Evolutionary conservation across 2,888 invertebrate genomes (phyloP).

Genomic region (Aphrophora alni): DNA sequence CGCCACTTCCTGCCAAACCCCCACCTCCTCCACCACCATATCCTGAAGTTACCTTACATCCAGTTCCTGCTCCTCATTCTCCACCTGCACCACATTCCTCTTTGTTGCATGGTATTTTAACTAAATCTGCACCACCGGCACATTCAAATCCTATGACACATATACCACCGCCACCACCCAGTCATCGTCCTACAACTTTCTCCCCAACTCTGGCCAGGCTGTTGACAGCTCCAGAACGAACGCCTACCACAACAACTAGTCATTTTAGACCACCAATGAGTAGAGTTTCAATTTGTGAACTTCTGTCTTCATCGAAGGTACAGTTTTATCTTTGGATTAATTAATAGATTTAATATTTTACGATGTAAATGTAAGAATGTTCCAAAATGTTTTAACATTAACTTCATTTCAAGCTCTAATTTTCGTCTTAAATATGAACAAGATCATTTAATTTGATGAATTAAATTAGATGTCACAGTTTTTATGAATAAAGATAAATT

Average conservation of each 20-base stretch:
- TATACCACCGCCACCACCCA: constrained; percentile 20
- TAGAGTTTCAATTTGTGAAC: constrained; percentile 59
- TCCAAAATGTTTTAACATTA: too few species aligned
- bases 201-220: constrained; percentile 82
- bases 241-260: constrained; percentile 27
- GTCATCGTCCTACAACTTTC: constrained; percentile 66
- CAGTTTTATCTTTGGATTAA: background rate
- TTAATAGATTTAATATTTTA: background rate
- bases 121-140: constrained; percentile 41
- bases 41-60: constrained; percentile 80
- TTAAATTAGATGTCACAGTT: too few species aligned
- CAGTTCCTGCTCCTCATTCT: constrained; percentile 63
- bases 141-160: background rate
- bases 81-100: constrained; percentile 63
- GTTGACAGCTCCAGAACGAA: constrained; percentile 68
- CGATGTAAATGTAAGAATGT: too few species aligned
- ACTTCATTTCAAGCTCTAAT: too few species aligned
- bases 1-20: constrained; percentile 40
- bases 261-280: constrained; percentile 36
- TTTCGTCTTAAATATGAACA: too few species aligned
- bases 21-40: constrained; percentile 68
- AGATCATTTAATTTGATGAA: too few species aligned
- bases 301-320: constrained; percentile 62
- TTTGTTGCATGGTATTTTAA: constrained; percentile 64
- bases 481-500: too few species aligned